phyloP scores from a whole-genome alignment of 2,888 invertebrate genomes.

The Trisateles emortualis region DNA sequence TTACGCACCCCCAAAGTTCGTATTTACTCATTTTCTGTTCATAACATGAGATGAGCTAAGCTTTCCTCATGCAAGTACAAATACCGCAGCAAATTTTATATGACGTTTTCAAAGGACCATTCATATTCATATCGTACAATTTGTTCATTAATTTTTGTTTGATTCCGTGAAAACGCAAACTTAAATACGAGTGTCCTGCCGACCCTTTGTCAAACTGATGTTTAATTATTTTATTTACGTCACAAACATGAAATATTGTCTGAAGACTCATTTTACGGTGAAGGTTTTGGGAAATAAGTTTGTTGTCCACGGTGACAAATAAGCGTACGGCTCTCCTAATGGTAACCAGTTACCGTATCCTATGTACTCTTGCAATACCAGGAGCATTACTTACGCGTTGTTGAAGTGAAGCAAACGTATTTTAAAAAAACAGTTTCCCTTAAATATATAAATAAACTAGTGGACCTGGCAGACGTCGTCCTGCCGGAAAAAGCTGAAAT shows the following conservation, averaged over 20 bases:
- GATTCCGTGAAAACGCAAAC: slow-evolving; percentile 26
- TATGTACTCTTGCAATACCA: too few species aligned
- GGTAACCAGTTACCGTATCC: too few species aligned
- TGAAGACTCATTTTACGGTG: background rate
- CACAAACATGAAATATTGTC: background rate
- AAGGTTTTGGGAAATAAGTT: background rate
- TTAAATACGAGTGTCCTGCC: background rate
- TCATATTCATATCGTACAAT: slow-evolving; percentile 35
- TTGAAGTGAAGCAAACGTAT: too few species aligned
- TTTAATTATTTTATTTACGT: background rate
- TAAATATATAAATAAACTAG: too few species aligned
- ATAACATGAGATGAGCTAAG: slow-evolving; percentile 63
- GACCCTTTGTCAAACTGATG: background rate
- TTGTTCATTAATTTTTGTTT: slow-evolving; percentile 36
- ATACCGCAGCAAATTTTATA: slow-evolving; percentile 59
- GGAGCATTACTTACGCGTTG: too few species aligned
- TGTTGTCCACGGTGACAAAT: too few species aligned
- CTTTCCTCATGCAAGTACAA: slow-evolving; percentile 62
- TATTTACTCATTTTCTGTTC: slow-evolving; percentile 75
- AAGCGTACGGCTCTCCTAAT: too few species aligned
- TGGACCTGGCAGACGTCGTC: too few species aligned
- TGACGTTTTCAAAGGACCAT: slow-evolving; percentile 41
- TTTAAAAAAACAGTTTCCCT: too few species aligned
- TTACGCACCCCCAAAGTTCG: slow-evolving; percentile 74
- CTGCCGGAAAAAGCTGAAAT: too few species aligned